These are phyloP conservation scores for Dastarcus helophoroides DNA, from an alignment of 2,888 invertebrate species.

Conservation along the genomic window DNA sequence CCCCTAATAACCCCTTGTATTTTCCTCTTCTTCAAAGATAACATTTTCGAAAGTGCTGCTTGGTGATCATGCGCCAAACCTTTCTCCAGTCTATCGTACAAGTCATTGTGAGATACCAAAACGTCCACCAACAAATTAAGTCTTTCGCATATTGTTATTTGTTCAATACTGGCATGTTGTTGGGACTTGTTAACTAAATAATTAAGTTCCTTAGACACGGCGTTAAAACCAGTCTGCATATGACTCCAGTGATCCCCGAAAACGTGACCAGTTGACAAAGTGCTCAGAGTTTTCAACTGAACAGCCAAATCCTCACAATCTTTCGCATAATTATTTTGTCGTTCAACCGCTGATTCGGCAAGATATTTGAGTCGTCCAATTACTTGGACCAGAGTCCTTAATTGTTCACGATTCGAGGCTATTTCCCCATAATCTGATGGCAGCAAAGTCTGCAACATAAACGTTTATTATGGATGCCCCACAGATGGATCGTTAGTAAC, in stretches of 20 bases:
- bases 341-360: conserved; percentile 36
- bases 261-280: conserved; percentile 22
- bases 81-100: conserved; percentile 50
- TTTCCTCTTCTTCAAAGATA: conserved; percentile 48
- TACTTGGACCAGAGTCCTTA: conserved; percentile 41
- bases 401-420: conserved; percentile 45
- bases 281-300: conserved; percentile 40
- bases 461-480: background rate
- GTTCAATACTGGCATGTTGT: conserved; percentile 43
- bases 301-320: conserved; percentile 45
- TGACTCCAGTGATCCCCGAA: conserved; percentile 35
- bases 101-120: conserved; percentile 42
- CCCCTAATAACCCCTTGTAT: conserved; percentile 52
- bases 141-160: conserved; percentile 44
- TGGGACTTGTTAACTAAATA: conserved; percentile 39
- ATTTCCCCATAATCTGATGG: conserved; percentile 45
- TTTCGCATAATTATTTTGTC: conserved; percentile 36
- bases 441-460: conserved; percentile 37
- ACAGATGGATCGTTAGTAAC: conserved; percentile 21
- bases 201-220: conserved; percentile 43
- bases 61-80: conserved; percentile 52
- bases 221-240: conserved; percentile 43
- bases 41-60: conserved; percentile 47
- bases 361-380: conserved; percentile 44
- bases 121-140: conserved; percentile 43